phyloP scores from a whole-genome alignment of 2,888 invertebrate genomes.

The Elegia similella region DNA sequence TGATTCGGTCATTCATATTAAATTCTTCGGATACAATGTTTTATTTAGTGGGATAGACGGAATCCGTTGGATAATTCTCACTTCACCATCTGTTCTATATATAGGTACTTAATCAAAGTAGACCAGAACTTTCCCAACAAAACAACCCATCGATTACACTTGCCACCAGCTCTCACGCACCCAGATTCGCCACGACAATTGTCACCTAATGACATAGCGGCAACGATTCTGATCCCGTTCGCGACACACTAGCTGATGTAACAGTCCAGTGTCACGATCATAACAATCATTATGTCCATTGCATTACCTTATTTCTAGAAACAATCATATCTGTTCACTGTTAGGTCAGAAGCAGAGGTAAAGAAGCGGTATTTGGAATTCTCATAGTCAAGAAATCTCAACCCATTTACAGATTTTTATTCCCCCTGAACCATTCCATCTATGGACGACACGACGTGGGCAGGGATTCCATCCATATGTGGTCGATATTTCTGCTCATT shows the following conservation, averaged over 20 bases:
- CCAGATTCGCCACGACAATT: conserved; percentile 16
- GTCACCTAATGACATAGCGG: conserved; percentile 15
- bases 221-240: conserved; percentile 13
- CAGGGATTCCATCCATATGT: no score
- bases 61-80: no score
- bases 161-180: not conserved
- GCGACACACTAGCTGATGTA: conserved; percentile 14
- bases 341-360: not conserved
- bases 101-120: no score
- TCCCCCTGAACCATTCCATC: no score
- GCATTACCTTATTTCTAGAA: not conserved
- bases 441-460: no score
- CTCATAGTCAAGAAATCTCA: no score
- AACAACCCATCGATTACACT: not conserved
- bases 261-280: conserved; percentile 2
- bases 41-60: no score
- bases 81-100: no score
- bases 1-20: no score
- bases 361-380: not conserved
- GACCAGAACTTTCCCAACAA: not conserved
- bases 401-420: no score
- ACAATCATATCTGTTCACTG: not conserved
- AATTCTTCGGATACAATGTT: no score
- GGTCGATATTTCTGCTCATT: no score
- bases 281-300: not conserved